A percentile compares a stretch with the other conserved stretches of the same genome.
phyloP scores from a whole-genome alignment of 1,140 invertebrate species.

The Heliothis subflexa region DNA sequence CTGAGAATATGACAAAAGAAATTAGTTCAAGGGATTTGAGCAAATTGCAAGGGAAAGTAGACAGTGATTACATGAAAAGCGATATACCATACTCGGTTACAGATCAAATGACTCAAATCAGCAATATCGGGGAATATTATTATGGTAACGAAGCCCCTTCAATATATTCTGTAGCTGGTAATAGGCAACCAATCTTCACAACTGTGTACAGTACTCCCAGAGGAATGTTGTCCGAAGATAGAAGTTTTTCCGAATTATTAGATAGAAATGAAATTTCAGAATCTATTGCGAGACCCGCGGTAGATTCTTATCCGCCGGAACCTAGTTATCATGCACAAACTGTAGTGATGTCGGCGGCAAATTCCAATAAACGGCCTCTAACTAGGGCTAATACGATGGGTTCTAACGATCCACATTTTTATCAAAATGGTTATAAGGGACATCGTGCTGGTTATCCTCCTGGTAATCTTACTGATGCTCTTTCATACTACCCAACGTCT shows the following conservation, averaged over 20 bases:
- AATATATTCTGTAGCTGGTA: constrained; percentile 92
- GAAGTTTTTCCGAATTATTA: constrained; percentile 89
- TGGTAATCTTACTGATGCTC: constrained; percentile 91
- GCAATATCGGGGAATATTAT: constrained; percentile 85
- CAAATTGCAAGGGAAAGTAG: constrained; percentile 73
- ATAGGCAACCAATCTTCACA: constrained; percentile 89
- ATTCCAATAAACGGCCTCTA: constrained; percentile 72
- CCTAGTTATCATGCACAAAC: constrained; percentile 86
- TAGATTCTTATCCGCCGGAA: constrained; percentile 83
- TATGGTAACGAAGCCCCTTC: constrained; percentile 89
- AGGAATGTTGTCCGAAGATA: constrained; percentile 87
- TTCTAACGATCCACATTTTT: constrained; percentile 86
- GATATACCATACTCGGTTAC: constrained; percentile 67
- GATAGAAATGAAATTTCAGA: constrained; percentile 89
- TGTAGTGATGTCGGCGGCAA: constrained; percentile 82
- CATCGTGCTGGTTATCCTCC: constrained; percentile 90
- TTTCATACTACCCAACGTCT: constrained; percentile 92
- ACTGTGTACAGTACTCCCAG: constrained; percentile 90
- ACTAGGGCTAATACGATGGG: constrained; percentile 87
- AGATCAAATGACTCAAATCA: constrained; percentile 66
- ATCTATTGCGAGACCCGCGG: constrained; percentile 75
- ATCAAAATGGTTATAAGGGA: constrained; percentile 90
- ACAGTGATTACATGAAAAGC: constrained; percentile 69
- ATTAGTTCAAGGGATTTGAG: constrained; percentile 67
- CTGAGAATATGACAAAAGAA: constrained; percentile 62